Base-by-base conservation (phyloP, 2,797 vertebrate species). In the Pterois miles region DNA sequence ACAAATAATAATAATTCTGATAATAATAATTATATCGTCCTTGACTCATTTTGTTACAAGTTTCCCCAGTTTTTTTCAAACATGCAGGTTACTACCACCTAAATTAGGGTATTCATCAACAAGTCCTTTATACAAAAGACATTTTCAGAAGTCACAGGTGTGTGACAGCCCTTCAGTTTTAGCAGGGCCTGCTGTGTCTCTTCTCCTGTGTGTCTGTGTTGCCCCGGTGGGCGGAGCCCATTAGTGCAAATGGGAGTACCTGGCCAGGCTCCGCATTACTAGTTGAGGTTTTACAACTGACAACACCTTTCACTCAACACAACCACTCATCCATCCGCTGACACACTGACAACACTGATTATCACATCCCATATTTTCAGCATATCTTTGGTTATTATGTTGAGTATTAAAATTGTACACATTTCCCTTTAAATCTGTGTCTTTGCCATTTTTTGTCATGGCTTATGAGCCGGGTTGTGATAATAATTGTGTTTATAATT, bases 181-280 rank as follows among this genome's bases (percentile, higher is more conserved):
- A 50, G 48, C 4, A 48, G 46, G 7, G 18, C 46, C 46, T 48
- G 46, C 3, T n/a, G 27, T 31, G 8, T 57, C 11, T 53, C 13
- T 8, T 22, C 46, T 23, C 10, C 3, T 20, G 22, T 33, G 5
- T 20, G 0, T 48, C 11, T 65, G 63, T 31, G 43, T 48, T 65
- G 27, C 48, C 0, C 43, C 38, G 43, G 62, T 2, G n/a, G 1
- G 65, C 5, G 2, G 65, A 38, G 18, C 40, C 60, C 8, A 68
- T 76, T 38, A 54, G 36, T 25, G 57, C 48, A 62, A 23, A 48
- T 67, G 25, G 43, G 31, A 75, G 33, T 20, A 59, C 63, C 53
- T 59, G 64, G 54, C 14, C 40, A 59, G 63, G 22, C 43, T 75
- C 54, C 3, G 9, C 18, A 18, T 33, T 58, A 8, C 11, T 14